A percentile compares a stretch with the other conserved stretches of the same genome.
phyloP scores from a whole-genome alignment of 2,888 invertebrate genomes.

The Meandrusa payeni region DNA sequence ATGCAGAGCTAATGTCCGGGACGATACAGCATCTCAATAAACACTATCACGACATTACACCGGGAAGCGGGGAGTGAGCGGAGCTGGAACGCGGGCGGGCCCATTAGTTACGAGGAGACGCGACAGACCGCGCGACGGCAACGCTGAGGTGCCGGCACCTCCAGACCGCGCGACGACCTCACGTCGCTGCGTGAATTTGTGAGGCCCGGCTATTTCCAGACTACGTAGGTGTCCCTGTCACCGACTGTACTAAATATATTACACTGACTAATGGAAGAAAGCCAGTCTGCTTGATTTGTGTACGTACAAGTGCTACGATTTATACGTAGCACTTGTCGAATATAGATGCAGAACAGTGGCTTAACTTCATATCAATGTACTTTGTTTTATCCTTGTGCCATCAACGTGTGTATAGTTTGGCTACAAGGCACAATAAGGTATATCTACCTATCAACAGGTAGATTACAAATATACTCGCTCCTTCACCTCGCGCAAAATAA shows the following conservation, averaged over 20 bases:
- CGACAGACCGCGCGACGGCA: conserved; percentile 16
- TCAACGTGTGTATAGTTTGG: no score
- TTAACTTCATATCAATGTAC: no score
- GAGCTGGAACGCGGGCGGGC: neutral
- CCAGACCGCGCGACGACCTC: conserved; percentile 1
- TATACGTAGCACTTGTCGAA: no score
- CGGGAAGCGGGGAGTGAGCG: neutral
- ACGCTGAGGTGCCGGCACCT: neutral
- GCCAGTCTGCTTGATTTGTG: no score
- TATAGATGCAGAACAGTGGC: no score
- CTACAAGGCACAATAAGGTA: no score
- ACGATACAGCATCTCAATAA: neutral
- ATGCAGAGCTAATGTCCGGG: no score
- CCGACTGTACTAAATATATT: neutral
- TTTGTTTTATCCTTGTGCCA: no score
- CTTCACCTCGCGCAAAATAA: no score
- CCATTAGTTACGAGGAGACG: conserved; percentile 1
- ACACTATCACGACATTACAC: neutral
- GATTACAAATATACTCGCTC: no score
- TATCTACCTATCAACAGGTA: no score
- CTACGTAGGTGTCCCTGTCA: neutral
- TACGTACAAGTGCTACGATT: no score
- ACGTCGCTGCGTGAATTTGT: neutral
- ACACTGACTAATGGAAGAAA: neutral
- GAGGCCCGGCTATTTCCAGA: conserved; percentile 3